Conservation (phyloP, 2,113 vertebrate species). For the Melozone crissalis region DNA sequence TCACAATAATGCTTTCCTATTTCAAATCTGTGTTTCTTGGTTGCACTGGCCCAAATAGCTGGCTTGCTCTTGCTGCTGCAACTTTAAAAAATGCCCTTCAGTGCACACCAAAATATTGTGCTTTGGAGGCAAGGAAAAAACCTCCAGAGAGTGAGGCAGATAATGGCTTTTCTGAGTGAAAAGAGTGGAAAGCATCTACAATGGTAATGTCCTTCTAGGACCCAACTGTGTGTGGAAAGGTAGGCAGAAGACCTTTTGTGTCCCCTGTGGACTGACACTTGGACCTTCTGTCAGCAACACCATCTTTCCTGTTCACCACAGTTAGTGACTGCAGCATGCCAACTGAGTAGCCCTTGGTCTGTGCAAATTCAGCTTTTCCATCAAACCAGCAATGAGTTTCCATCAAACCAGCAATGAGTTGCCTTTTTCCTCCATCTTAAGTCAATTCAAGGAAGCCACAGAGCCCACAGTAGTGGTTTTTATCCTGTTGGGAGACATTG, state of each 20-base stretch:
- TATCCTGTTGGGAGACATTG: not conserved
- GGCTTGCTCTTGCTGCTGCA: not conserved
- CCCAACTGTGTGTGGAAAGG: not conserved
- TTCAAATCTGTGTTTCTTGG: not conserved
- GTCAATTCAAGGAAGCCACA: conserved; percentile 6
- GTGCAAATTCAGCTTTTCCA: conserved; percentile 14
- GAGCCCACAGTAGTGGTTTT: not conserved
- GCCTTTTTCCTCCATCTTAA: not conserved
- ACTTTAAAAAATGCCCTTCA: not conserved
- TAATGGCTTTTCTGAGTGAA: not conserved
- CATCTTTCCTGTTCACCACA: not conserved
- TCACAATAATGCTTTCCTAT: not conserved
- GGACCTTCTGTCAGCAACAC: not conserved
- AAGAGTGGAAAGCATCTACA: not conserved
- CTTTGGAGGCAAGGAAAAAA: not conserved
- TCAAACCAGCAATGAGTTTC: not conserved
- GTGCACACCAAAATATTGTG: not conserved
- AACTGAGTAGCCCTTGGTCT: not conserved
- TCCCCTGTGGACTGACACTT: not conserved
- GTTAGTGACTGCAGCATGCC: not conserved
- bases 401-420: not conserved
- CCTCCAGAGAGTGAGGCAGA: not conserved
- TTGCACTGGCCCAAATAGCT: not conserved
- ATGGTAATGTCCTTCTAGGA: not conserved
- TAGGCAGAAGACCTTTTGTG: not conserved